These are phyloP conservation scores for Dryobotodes eremita DNA, from an alignment of 2,888 invertebrate genomes.

Conservation along the genomic window DNA sequence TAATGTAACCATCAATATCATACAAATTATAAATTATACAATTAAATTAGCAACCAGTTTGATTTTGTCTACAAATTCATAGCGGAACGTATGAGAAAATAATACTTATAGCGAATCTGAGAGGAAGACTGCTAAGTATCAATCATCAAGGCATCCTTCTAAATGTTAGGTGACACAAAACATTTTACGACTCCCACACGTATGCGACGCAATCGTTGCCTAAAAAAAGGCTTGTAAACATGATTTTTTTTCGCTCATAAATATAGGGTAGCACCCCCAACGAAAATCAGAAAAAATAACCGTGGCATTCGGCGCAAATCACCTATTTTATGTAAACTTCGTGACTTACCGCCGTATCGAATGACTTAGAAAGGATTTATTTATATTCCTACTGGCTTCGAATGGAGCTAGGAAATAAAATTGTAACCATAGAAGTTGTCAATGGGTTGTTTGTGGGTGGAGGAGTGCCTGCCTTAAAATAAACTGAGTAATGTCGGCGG, in stretches of 20 bases:
- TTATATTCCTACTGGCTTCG: constrained; percentile 81
- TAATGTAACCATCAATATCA: too few relatives aligned
- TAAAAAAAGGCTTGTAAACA: constrained; percentile 87
- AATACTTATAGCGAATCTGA: constrained; percentile 15
- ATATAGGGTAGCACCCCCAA: constrained; percentile 83
- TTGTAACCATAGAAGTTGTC: constrained; percentile 76
- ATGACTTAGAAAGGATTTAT: constrained; percentile 90
- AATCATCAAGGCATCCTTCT: constrained; percentile 73
- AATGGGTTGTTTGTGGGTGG: constrained; percentile 81
- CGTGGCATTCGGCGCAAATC: constrained; percentile 87
- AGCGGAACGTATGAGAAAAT: constrained; percentile 1
- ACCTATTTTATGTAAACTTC: constrained; percentile 91
- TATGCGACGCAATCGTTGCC: constrained; percentile 57
- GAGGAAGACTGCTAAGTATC: constrained; percentile 72
- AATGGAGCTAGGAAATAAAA: constrained; percentile 75
- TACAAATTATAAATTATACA: too few relatives aligned
- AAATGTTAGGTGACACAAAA: constrained; percentile 83
- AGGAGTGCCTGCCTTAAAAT: constrained; percentile 78
- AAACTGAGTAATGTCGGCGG: constrained; percentile 72
- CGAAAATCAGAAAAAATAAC: constrained; percentile 81
- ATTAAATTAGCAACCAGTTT: too few relatives aligned
- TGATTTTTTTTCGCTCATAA: constrained; percentile 81
- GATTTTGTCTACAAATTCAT: too few relatives aligned
- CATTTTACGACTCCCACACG: constrained; percentile 81
- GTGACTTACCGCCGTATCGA: constrained; percentile 90